Evolutionary conservation across 2,888 invertebrate genomes (phyloP), one percentile per base, ranked within the genome.

Genomic region (Chorisops tibialis): DNA sequence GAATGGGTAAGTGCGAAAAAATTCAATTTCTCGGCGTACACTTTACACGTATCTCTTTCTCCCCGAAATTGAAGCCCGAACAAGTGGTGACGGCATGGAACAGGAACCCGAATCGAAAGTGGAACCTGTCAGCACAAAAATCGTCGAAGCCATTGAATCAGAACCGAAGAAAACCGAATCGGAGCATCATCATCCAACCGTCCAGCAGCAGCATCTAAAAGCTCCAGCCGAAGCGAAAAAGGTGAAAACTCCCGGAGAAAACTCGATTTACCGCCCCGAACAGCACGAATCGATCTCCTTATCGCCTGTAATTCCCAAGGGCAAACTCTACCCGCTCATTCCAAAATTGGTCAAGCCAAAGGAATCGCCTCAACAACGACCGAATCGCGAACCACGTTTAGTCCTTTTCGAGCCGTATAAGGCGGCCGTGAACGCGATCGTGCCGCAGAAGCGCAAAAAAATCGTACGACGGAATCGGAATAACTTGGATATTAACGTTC

Each of bases 321-420:
- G 84, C 16, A 82, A 82, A 69, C 79, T 85, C 59, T 79, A 84
- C n/a, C 80, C 81, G 68, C 74, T 86, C 59, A 79, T 87, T 51
- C 87, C 89, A 11, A 85, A 84, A 69, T 80, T 85, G 65, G 79
- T 86, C 14, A 80, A 82, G 45, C 49, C 62, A 12, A 38, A 14
- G 12, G 16, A 52, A 43, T 12, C 18, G 70, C 77, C 78, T 1
- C 81, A 63, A 11, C 65, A 52, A 14, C 52, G 70, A 39, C 76
- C 74, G 67, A 73, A 71, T 0, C 78, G 83, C 70, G 87, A 87
- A 67, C 91, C 92, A 0, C 92, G 89, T 73, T 93, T 93, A 75
- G 84, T 94, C 37, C 93, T 93, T 0, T 92, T 90, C 69, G 93
- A 94, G 72, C 93, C 93, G 0, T 93, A 93, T 72, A 87, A 91